phyloP scores from a whole-genome alignment of 2,797 vertebrate genomes.

The Podargus strigoides region DNA sequence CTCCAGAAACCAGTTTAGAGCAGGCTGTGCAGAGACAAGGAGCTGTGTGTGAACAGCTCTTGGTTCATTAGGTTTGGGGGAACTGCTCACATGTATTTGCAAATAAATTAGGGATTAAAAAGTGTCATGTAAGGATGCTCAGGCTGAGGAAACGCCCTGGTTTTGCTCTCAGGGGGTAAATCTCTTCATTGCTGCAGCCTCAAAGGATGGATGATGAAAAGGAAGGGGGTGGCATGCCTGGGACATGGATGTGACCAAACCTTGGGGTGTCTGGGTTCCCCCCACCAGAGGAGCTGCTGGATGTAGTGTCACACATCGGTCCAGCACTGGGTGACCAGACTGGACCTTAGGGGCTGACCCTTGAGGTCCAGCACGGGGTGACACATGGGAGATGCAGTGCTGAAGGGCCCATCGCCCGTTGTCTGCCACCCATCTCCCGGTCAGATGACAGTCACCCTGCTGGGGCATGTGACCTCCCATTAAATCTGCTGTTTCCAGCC shows the following conservation, averaged over 20 bases:
- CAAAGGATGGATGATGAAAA: not conserved
- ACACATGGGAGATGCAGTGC: not conserved
- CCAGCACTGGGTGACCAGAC: accelerated
- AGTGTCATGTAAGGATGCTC: not conserved
- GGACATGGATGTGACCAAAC: not conserved
- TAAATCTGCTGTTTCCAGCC: not conserved
- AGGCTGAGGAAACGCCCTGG: not conserved
- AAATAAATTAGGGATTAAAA: not conserved
- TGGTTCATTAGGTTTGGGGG: not conserved
- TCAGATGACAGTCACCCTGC: not conserved
- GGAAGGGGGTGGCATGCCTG: not conserved
- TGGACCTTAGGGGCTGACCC: not conserved
- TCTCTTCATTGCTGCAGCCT: not conserved
- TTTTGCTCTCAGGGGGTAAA: not conserved
- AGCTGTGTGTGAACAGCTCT: not conserved
- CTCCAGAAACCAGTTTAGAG: constrained; percentile 3
- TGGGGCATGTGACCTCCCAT: not conserved
- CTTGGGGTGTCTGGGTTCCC: not conserved
- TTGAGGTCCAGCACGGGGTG: not conserved
- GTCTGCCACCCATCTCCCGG: not conserved
- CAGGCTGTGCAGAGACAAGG: not conserved
- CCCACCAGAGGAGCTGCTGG: not conserved
- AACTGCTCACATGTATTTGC: not conserved
- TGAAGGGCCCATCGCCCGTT: not conserved
- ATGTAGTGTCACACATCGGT: accelerated